Evolutionary conservation across 2,113 vertebrate species (phyloP).

Genomic region (Percina caprodes): DNA sequence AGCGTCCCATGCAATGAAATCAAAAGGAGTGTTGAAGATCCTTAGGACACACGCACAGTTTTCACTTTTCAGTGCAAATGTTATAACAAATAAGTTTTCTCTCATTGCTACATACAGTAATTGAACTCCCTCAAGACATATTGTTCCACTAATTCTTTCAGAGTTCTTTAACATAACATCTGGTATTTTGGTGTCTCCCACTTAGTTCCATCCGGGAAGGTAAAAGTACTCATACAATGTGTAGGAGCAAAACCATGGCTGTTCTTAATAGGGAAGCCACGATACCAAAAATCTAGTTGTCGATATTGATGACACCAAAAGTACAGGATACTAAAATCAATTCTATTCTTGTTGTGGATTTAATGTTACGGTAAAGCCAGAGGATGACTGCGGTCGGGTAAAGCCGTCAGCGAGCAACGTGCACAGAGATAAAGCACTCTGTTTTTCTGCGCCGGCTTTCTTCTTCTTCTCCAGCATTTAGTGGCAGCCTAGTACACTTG

Average conservation of each 20-base stretch:
- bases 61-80: not conserved
- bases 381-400: too few relatives aligned
- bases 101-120: not conserved
- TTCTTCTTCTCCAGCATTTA: too few relatives aligned
- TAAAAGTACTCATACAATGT: not conserved
- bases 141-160: not conserved
- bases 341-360: too few relatives aligned
- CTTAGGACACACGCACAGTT: slow-evolving; percentile 6
- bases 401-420: too few relatives aligned
- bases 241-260: not conserved
- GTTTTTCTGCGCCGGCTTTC: too few relatives aligned
- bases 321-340: too few relatives aligned
- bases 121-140: not conserved
- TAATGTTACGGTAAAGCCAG: too few relatives aligned
- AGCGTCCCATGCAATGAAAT: not conserved
- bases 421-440: too few relatives aligned
- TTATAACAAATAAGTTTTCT: not conserved
- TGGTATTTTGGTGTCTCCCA: not conserved
- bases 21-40: not conserved
- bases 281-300: too few relatives aligned
- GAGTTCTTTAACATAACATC: slow-evolving; percentile 1
- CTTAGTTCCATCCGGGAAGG: not conserved
- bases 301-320: too few relatives aligned
- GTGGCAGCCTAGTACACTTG: too few relatives aligned
- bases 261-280: not conserved